phyloP scores from a whole-genome alignment of 2,797 vertebrate genomes.

The Gorsachius magnificus region DNA sequence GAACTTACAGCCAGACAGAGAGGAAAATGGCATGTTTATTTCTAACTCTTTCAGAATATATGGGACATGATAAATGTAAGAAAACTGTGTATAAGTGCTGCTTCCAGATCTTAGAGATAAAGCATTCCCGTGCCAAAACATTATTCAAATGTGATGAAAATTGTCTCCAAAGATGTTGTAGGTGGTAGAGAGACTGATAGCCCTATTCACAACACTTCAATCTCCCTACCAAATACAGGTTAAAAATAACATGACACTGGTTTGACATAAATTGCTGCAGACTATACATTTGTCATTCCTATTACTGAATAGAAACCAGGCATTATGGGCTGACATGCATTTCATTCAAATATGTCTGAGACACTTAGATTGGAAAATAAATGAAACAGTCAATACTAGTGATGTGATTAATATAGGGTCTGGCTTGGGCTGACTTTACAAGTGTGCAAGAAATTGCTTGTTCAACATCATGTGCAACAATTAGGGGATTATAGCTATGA shows the following conservation, averaged over 20 bases:
- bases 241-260: constrained; percentile 22
- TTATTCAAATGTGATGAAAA: constrained; percentile 56
- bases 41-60: background rate
- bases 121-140: background rate
- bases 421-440: background rate
- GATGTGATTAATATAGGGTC: background rate
- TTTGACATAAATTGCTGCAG: constrained; percentile 55
- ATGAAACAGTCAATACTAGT: constrained; percentile 3
- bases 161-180: constrained; percentile 16
- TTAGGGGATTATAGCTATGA: background rate
- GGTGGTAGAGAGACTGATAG: constrained; percentile 34
- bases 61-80: background rate
- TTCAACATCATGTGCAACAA: background rate
- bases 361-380: constrained; percentile 35
- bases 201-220: constrained; percentile 43
- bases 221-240: constrained; percentile 23
- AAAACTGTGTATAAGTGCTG: background rate
- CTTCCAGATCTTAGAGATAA: background rate
- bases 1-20: background rate
- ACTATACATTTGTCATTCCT: constrained; percentile 14
- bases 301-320: constrained; percentile 19
- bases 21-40: background rate
- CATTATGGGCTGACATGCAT: constrained; percentile 30
- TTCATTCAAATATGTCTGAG: constrained; percentile 7
- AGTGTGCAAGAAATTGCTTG: background rate